These are phyloP conservation scores for Amiota communis DNA, from an alignment of 2,888 invertebrate genomes.

Conservation along the genomic window DNA sequence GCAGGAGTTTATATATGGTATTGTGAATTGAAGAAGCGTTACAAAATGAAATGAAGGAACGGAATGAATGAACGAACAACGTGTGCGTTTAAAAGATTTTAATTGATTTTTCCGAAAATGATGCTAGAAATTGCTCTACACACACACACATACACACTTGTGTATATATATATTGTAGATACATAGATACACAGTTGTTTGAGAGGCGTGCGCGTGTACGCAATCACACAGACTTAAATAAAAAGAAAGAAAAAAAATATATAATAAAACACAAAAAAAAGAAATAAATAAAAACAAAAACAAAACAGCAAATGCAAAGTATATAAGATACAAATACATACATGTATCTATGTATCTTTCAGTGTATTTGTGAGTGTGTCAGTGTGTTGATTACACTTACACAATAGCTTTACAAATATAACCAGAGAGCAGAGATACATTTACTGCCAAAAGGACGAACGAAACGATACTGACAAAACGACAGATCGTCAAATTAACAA, in stretches of 20 bases:
- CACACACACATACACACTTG: not conserved
- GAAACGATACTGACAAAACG: constrained; percentile 18
- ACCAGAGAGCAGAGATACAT: constrained; percentile 19
- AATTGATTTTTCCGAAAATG: constrained; percentile 62
- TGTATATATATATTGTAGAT: not conserved
- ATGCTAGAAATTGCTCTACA: constrained; percentile 19
- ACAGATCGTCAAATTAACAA: constrained; percentile 23
- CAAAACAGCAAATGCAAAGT: no score
- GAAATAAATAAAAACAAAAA: no score
- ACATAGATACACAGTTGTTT: not conserved
- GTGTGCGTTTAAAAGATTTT: constrained; percentile 58
- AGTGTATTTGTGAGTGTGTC: constrained; percentile 6
- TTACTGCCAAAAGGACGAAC: constrained; percentile 13
- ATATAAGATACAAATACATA: constrained; percentile 36
- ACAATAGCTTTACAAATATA: constrained; percentile 4
- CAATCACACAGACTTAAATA: not conserved
- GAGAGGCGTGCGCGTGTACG: not conserved
- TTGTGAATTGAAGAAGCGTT: no score
- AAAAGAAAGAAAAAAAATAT: not conserved
- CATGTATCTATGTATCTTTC: no score
- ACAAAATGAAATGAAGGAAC: no score
- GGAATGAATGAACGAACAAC: constrained; percentile 39
- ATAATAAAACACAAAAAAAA: not conserved
- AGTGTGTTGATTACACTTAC: constrained; percentile 25
- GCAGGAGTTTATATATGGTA: no score